Evolutionary conservation across 2,888 invertebrate genomes (phyloP).

Genomic region (Hypena proboscidalis): DNA sequence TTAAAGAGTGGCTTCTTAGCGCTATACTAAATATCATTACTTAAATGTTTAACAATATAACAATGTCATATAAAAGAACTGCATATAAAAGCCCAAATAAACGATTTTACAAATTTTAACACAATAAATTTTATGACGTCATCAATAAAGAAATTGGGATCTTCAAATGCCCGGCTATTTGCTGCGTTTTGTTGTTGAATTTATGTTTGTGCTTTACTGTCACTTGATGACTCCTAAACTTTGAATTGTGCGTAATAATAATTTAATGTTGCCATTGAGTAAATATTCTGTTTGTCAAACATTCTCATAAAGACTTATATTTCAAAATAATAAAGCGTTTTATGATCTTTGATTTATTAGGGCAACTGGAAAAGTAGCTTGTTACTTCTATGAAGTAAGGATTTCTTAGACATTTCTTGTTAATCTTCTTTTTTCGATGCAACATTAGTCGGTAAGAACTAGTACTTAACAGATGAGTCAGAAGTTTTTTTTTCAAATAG

Average conservation of each 20-base stretch:
- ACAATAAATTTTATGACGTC: slow-evolving; percentile 23
- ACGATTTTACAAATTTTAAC: slow-evolving; percentile 39
- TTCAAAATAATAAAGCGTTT: slow-evolving; percentile 24
- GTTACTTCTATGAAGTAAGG: too few species aligned
- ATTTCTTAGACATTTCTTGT: too few species aligned
- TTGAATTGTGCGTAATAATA: slow-evolving; percentile 43
- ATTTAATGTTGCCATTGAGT: slow-evolving; percentile 36
- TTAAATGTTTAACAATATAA: too few species aligned
- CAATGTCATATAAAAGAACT: too few species aligned
- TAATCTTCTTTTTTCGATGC: too few species aligned
- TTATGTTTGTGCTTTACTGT: slow-evolving; percentile 39
- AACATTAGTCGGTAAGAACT: too few species aligned
- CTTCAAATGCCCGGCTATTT: slow-evolving; percentile 31
- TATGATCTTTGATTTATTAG: slow-evolving; percentile 10
- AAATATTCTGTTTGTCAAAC: slow-evolving; percentile 40
- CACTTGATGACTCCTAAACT: slow-evolving; percentile 39
- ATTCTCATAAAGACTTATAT: slow-evolving; percentile 27
- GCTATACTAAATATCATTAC: too few species aligned
- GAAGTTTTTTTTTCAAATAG: too few species aligned
- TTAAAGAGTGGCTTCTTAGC: too few species aligned
- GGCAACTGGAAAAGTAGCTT: too few species aligned
- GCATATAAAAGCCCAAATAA: slow-evolving; percentile 42
- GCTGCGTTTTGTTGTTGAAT: slow-evolving; percentile 34
- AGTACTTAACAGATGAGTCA: too few species aligned
- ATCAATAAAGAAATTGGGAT: slow-evolving; percentile 24